phyloP scores from a whole-genome alignment of 2,113 vertebrate species.

The Progne subis region DNA sequence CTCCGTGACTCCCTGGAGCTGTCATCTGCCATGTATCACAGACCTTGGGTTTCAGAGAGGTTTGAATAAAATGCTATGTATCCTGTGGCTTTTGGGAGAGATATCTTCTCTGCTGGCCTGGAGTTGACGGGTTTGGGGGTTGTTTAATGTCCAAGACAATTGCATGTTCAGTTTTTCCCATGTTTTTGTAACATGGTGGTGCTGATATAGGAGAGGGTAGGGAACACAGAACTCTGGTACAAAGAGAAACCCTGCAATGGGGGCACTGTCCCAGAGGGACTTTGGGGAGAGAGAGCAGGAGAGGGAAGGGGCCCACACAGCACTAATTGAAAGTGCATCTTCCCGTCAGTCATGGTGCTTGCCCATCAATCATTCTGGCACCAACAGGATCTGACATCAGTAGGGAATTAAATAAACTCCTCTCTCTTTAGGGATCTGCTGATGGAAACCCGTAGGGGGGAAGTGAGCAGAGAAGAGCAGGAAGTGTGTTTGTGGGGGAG shows the following conservation, averaged over 20 bases:
- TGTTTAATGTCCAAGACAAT: neutral
- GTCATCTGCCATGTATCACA: neutral
- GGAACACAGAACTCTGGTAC: neutral
- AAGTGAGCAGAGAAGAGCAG: constrained; percentile 49
- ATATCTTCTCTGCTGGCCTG: neutral
- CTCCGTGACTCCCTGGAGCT: neutral
- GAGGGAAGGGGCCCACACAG: constrained; percentile 13
- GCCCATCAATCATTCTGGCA: constrained; percentile 72
- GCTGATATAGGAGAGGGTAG: neutral
- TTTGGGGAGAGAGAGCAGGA: neutral
- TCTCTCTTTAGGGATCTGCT: constrained; percentile 66
- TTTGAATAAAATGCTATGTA: neutral
- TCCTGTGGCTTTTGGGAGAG: neutral
- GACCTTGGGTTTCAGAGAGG: neutral
- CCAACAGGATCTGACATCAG: constrained; percentile 71
- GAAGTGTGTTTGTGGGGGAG: constrained; percentile 7
- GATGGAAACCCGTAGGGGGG: constrained; percentile 58
- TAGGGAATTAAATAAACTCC: constrained; percentile 72
- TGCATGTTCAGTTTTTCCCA: neutral
- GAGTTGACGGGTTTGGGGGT: neutral
- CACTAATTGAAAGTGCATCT: constrained; percentile 66
- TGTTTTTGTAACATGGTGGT: neutral
- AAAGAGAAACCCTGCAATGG: neutral
- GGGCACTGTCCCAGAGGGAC: neutral
- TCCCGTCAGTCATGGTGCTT: constrained; percentile 32